A percentile compares a stretch with the other conserved stretches of the same genome.
Evolutionary conservation across 2,888 invertebrate genomes (phyloP).

Genomic region (Morinoia aosen): DNA sequence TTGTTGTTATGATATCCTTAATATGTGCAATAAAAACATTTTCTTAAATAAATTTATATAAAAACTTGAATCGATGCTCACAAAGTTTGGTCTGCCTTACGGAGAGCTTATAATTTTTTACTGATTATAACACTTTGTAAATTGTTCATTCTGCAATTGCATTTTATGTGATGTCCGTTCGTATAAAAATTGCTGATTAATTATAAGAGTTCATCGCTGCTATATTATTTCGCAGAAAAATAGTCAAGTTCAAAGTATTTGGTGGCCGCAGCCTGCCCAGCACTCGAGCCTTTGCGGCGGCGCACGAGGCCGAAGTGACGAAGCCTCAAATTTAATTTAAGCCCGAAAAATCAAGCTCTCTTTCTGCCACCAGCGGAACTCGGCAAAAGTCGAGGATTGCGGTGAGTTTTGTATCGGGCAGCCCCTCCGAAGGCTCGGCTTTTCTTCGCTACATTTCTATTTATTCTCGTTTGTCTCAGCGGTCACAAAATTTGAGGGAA

Average conservation of each 20-base stretch:
- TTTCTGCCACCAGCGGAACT: not conserved
- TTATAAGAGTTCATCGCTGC: no score
- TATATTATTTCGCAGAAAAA: not conserved
- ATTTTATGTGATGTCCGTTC: no score
- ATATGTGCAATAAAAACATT: no score
- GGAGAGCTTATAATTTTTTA: no score
- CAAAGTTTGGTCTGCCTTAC: no score
- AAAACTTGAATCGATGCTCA: no score
- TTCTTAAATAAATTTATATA: no score
- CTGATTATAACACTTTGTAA: no score
- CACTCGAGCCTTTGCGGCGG: not conserved
- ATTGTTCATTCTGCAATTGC: no score
- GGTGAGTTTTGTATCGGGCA: conserved; percentile 7
- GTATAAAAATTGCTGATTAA: no score
- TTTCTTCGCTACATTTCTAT: not conserved
- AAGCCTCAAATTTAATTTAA: conserved; percentile 21
- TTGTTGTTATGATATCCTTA: no score
- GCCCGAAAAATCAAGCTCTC: conserved; percentile 29
- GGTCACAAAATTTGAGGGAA: not conserved
- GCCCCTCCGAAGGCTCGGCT: not conserved
- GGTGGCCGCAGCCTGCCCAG: not conserved
- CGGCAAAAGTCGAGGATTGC: not conserved
- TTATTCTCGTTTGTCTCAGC: not conserved
- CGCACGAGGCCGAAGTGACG: not conserved
- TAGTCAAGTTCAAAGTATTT: not conserved